Evolutionary conservation across 64 coral and sea anemone species (phyloP).

Genomic region (Stichodactyla mertensii): DNA sequence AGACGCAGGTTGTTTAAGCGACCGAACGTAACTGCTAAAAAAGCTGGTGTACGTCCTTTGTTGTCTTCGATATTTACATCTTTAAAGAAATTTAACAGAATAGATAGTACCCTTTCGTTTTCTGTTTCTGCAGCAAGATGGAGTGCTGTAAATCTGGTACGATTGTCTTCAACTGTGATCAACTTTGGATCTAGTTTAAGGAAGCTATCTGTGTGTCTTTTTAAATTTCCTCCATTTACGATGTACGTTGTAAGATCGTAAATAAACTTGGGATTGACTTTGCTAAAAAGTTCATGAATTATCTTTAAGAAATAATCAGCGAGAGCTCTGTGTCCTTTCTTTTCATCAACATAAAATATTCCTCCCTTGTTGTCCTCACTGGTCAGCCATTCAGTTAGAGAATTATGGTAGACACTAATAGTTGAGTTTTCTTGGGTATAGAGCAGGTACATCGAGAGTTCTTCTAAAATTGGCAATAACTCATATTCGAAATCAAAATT

Average conservation of each 20-base stretch:
- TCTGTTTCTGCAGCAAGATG: conserved; percentile 48
- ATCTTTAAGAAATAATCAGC: conserved; percentile 44
- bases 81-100: background rate
- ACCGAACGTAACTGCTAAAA: conserved; percentile 46
- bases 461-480: conserved; percentile 30
- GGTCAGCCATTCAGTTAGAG: conserved; percentile 70
- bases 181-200: conserved; percentile 39
- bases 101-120: background rate
- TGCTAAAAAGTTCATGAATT: background rate
- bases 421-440: conserved; percentile 17
- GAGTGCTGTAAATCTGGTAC: conserved; percentile 31
- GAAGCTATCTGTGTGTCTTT: conserved; percentile 36
- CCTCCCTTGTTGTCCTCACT: conserved; percentile 30
- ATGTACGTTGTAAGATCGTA: conserved; percentile 40
- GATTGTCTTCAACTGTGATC: conserved; percentile 26
- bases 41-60: conserved; percentile 47
- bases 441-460: conserved; percentile 53
- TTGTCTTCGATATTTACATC: conserved; percentile 16
- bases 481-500: conserved; percentile 50
- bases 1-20: conserved; percentile 27
- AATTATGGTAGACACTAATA: conserved; percentile 47
- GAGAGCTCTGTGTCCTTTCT: conserved; percentile 38
- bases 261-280: conserved; percentile 5
- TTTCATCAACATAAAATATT: conserved; percentile 52
- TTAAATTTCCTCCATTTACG: conserved; percentile 1